phyloP scores from a whole-genome alignment of 2,888 invertebrate species.

The Toxonevra muliebris region DNA sequence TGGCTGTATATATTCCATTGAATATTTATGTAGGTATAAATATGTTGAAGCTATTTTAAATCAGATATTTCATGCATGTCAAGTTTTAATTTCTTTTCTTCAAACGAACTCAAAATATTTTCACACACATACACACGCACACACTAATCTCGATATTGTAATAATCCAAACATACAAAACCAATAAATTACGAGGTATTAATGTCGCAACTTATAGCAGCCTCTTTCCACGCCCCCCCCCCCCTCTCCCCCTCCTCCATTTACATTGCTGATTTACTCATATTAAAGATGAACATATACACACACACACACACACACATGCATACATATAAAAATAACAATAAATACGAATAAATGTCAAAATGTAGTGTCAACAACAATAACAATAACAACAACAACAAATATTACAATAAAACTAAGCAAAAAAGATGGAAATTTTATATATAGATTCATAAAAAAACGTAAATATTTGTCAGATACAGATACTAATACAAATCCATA shows the following conservation, averaged over 20 bases:
- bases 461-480: too few species aligned
- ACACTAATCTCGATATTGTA: slow-evolving; percentile 27
- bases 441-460: too few species aligned
- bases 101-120: too few species aligned
- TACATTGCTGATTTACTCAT: background rate
- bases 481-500: too few species aligned
- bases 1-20: too few species aligned
- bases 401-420: background rate
- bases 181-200: slow-evolving; percentile 21
- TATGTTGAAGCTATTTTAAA: too few species aligned
- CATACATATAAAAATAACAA: background rate
- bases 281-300: background rate
- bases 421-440: too few species aligned
- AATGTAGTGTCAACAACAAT: background rate
- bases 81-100: too few species aligned
- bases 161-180: slow-evolving; percentile 28
- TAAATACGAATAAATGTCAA: background rate
- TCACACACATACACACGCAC: slow-evolving; percentile 9
- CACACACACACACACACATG: background rate
- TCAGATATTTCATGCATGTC: too few species aligned
- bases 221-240: too few species aligned
- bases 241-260: background rate
- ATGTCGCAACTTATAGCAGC: slow-evolving; percentile 8
- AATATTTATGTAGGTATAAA: too few species aligned
- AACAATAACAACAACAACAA: background rate